phyloP scores from a whole-genome alignment of 2,113 vertebrate species.

The Pterocles orientalis region DNA sequence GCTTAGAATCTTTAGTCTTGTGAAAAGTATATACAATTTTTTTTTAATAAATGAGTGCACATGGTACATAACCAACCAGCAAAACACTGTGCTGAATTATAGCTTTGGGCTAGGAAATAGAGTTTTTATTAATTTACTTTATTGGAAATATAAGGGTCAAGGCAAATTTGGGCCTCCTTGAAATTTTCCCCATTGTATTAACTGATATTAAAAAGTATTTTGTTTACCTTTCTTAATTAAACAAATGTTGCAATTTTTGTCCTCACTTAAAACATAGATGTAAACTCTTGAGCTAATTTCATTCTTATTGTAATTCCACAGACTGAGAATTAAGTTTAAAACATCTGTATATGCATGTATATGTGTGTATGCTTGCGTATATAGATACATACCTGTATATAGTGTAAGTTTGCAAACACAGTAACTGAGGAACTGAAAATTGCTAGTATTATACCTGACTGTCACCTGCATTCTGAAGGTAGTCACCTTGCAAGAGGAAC shows the following conservation, averaged over 20 bases:
- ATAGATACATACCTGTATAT: not conserved
- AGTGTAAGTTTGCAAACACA: not conserved
- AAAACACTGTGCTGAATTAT: not conserved
- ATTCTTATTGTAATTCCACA: not conserved
- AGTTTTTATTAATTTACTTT: not conserved
- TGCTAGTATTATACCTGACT: not conserved
- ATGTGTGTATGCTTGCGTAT: not conserved
- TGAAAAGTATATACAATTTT: not conserved
- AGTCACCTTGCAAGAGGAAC: constrained; percentile 49
- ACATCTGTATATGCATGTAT: not conserved
- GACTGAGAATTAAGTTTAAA: not conserved
- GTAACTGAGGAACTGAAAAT: not conserved
- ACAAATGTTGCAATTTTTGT: not conserved
- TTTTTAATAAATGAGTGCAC: not conserved
- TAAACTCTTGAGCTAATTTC: not conserved
- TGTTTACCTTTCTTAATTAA: not conserved
- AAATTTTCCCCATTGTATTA: not conserved
- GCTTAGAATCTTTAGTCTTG: not conserved
- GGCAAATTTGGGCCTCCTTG: not conserved
- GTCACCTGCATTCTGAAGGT: constrained; percentile 3
- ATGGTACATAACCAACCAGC: not conserved
- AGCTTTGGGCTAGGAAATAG: not conserved
- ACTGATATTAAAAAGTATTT: not conserved
- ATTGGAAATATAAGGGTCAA: not conserved
- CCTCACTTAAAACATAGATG: not conserved